A percentile compares a stretch with the other conserved stretches of the same genome.
These are phyloP conservation scores for Sisyra nigra DNA, from an alignment of 2,888 invertebrate species.

Conservation along the genomic window DNA sequence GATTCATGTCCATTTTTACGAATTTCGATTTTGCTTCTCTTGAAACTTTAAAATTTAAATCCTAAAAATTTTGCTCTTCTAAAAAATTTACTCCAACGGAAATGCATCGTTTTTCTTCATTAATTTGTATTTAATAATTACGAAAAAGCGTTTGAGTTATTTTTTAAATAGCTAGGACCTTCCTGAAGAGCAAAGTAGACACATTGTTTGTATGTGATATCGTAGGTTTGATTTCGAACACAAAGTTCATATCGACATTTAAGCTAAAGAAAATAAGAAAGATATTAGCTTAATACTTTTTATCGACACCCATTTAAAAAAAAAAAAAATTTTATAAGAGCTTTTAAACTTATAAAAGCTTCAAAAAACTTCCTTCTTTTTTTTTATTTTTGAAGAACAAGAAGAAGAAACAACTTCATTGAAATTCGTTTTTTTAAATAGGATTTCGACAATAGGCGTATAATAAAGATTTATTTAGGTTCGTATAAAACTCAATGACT, in stretches of 20 bases:
- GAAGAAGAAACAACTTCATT: constrained; percentile 51
- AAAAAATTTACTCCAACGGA: too few species aligned
- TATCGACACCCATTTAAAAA: constrained; percentile 15
- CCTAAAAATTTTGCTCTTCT: too few species aligned
- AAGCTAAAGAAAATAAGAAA: constrained; percentile 24
- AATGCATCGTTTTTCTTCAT: too few species aligned
- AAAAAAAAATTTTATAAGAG: constrained; percentile 33
- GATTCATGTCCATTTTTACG: too few species aligned
- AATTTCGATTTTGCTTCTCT: too few species aligned
- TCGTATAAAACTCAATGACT: constrained; percentile 20
- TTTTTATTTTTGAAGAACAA: constrained; percentile 71
- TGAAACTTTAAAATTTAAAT: too few species aligned
- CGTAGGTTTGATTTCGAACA: too few species aligned
- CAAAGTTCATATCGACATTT: constrained; percentile 32
- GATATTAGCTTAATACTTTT: neutral
- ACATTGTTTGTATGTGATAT: too few species aligned
- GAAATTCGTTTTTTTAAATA: constrained; percentile 43
- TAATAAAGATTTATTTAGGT: constrained; percentile 9
- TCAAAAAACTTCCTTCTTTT: constrained; percentile 56
- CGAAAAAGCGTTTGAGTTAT: too few species aligned
- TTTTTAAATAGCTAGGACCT: too few species aligned
- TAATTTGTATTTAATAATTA: too few species aligned
- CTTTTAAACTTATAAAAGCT: constrained; percentile 51
- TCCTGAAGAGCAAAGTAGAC: too few species aligned
- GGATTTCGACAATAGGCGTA: constrained; percentile 22